Evolutionary conservation across 2,888 invertebrate species (phyloP).

Genomic region (Xanthorhoe designata): DNA sequence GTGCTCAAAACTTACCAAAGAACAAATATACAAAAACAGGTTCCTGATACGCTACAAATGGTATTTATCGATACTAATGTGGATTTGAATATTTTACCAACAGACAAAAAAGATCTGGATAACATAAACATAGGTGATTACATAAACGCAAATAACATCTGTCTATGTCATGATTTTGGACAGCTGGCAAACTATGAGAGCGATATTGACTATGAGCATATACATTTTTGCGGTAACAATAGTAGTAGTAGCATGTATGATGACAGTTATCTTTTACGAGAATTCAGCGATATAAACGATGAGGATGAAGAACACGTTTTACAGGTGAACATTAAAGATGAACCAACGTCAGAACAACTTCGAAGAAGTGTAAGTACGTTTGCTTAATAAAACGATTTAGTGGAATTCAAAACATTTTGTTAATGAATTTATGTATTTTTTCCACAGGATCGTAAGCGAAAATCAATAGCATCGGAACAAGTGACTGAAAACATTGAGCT

Average conservation of each 20-base stretch:
- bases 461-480: conserved; percentile 16
- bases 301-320: conserved; percentile 8
- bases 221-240: conserved; percentile 65
- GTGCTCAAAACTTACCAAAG: conserved; percentile 60
- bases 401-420: background rate
- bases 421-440: conserved; percentile 17
- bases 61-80: conserved; percentile 2
- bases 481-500: background rate
- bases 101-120: conserved; percentile 19
- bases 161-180: conserved; percentile 74
- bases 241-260: conserved; percentile 59
- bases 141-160: conserved; percentile 48
- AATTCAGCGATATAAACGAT: conserved; percentile 22
- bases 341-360: conserved; percentile 15
- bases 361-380: conserved; percentile 31
- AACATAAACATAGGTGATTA: conserved; percentile 16
- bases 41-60: conserved; percentile 15
- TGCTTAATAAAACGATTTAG: background rate
- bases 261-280: conserved; percentile 43
- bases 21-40: conserved; percentile 40
- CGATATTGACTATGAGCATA: conserved; percentile 62
- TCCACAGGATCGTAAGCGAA: conserved; percentile 34
- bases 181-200: conserved; percentile 56
- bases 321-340: conserved; percentile 3
- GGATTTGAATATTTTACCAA: conserved; percentile 24